A percentile compares a stretch with the other conserved stretches of the same genome.
Conservation (phyloP, 1,140 invertebrate genomes). For the Acromyrmex echinatior region DNA sequence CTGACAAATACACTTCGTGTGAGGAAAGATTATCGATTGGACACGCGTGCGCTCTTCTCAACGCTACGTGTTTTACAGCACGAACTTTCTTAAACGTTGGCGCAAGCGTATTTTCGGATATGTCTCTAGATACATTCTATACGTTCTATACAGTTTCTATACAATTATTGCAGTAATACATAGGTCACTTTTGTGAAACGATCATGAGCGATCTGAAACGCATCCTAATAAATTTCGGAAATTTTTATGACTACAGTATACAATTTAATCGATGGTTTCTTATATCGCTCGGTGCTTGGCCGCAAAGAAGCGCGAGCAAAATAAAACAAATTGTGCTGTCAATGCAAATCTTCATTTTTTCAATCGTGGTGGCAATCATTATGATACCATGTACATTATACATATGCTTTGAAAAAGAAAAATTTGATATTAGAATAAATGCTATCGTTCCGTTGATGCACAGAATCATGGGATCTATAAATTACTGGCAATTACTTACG, state of each 20-base stretch:
- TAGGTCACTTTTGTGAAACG: not conserved
- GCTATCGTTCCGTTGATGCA: slow-evolving; percentile 75
- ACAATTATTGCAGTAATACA: not conserved
- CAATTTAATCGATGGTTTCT: slow-evolving; percentile 67
- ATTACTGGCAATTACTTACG: slow-evolving; percentile 71
- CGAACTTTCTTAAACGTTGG: not conserved
- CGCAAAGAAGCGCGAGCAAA: not conserved
- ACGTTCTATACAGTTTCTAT: no score
- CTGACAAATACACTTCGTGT: not conserved
- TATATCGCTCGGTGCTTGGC: slow-evolving; percentile 64
- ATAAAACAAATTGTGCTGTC: not conserved
- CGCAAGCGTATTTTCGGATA: slow-evolving; percentile 5
- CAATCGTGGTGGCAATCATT: not conserved
- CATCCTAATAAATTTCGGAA: not conserved
- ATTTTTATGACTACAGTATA: slow-evolving; percentile 51
- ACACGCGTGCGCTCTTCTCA: not conserved
- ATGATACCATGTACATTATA: not conserved
- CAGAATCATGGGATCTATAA: slow-evolving; percentile 73
- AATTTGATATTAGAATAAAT: slow-evolving; percentile 63
- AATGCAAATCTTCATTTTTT: not conserved
- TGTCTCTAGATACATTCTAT: no score
- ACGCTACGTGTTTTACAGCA: not conserved
- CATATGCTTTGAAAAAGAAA: slow-evolving; percentile 69
- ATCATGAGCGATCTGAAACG: slow-evolving; percentile 13
- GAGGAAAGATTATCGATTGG: slow-evolving; percentile 10